Conservation (phyloP, 2,113 vertebrate genomes). For the Coturnix japonica region DNA sequence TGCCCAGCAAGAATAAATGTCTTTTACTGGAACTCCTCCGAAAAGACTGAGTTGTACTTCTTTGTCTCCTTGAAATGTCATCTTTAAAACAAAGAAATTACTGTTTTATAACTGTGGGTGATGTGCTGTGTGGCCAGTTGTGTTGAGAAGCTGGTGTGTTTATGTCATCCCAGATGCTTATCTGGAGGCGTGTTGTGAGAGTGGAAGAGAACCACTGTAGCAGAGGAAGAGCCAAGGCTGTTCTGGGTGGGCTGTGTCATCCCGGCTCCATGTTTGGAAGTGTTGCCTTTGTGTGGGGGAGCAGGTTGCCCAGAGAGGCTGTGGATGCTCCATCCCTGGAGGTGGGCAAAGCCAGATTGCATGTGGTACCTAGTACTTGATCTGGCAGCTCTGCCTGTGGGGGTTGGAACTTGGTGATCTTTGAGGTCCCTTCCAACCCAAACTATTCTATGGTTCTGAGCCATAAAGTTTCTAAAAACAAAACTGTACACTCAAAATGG, state of each 20-base stretch:
- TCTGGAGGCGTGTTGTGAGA: background rate
- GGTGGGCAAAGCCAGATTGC: too few species aligned
- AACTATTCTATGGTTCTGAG: background rate
- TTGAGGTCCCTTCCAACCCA: too few species aligned
- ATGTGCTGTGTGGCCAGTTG: background rate
- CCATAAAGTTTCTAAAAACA: background rate
- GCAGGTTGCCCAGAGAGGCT: too few species aligned
- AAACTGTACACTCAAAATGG: background rate
- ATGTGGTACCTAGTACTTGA: too few species aligned
- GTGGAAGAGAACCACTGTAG: background rate
- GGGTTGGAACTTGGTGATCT: too few species aligned
- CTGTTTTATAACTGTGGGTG: background rate
- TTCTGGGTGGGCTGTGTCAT: constrained; percentile 25
- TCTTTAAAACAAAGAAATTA: background rate
- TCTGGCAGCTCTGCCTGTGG: too few species aligned
- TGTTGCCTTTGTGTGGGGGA: accelerated
- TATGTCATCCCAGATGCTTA: background rate
- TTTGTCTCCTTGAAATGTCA: constrained; percentile 21
- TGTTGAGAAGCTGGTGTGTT: background rate
- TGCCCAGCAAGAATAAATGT: background rate
- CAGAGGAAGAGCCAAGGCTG: background rate
- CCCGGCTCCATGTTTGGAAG: background rate
- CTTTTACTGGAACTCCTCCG: background rate
- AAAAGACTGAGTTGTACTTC: background rate
- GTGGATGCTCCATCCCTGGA: too few species aligned